Percentiles rank a stretch among this genome's conserved stretches.
Evolutionary conservation across 2,888 invertebrate species (phyloP).

Genomic region (Macrophya annulata): DNA sequence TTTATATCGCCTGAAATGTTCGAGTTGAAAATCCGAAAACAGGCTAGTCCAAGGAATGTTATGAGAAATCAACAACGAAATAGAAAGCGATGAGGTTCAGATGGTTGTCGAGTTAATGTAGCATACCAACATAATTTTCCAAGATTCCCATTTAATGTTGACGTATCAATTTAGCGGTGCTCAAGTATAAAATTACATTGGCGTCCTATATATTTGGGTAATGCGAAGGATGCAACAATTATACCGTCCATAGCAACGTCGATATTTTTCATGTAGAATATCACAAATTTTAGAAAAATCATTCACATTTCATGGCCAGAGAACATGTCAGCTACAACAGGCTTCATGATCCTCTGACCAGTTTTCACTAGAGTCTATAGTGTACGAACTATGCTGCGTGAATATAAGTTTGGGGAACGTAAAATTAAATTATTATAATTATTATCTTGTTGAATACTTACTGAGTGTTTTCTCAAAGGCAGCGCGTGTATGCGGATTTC

Average conservation of each 20-base stretch:
- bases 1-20: no score
- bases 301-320: background rate
- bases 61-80: no score
- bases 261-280: background rate
- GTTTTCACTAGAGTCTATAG: background rate
- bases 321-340: background rate
- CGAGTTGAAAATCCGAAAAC: no score
- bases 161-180: background rate
- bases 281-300: background rate
- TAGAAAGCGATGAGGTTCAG: no score
- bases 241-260: background rate
- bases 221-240: background rate
- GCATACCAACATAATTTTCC: background rate
- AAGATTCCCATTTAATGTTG: background rate
- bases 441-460: background rate
- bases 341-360: background rate
- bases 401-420: background rate
- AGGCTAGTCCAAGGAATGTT: no score
- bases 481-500: no score
- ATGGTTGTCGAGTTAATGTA: no score
- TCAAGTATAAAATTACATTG: background rate
- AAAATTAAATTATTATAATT: background rate
- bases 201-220: no score
- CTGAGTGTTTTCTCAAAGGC: background rate
- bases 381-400: background rate